Base-by-base conservation (phyloP, 2,113 vertebrate species). In the Callipepla squamata region DNA sequence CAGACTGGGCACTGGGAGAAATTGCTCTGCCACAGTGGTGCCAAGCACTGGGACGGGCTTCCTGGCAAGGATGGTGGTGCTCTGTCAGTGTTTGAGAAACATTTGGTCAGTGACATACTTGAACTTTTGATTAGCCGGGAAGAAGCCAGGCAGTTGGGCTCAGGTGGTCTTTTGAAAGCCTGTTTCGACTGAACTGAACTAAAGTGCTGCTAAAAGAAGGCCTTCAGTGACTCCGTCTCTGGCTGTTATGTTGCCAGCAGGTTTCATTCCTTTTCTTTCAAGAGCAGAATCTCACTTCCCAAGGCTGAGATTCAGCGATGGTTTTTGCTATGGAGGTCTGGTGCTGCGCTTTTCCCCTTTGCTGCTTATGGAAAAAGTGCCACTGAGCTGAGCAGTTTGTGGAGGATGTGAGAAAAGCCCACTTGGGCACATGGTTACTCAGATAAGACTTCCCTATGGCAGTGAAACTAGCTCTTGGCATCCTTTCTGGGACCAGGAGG, bases 271-370 rank as follows among this genome's bases (percentile, higher is more conserved):
- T 51, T 1, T 32, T 26, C 77, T 38, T 42, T 19, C 55, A 68
- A 63, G 61, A 63, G 23, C 15, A 40, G 61, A 28, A 63, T 63
- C 61, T 63, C 61, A 63, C 26, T 40, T 36, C 61, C 19, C 61
- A 40, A 40, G 61, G 48, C 36, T 26, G 74, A 34, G 58, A 19
- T 34, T 3, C 14, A 26, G 57, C 30, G 70, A 7, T 0, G 0
- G 3, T 53, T 78, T 34, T n/a, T 59, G 7, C n/a, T 13, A 3
- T 4, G 61, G 5, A 6, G 6, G 25, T 58, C 48, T 19, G 32
- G 42, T 45, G 30, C 42, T 67, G 30, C n/a, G 42, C 65, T 67
- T n/a, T 45, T 67, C 65, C 13, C 15, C 13, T 9, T 22, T n/a
- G 65, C 20, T 67, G 42, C 20, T 45, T 5, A 8, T n/a, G 61